Conservation (phyloP, 1,140 invertebrate species). For the Galendromus occidentalis region DNA sequence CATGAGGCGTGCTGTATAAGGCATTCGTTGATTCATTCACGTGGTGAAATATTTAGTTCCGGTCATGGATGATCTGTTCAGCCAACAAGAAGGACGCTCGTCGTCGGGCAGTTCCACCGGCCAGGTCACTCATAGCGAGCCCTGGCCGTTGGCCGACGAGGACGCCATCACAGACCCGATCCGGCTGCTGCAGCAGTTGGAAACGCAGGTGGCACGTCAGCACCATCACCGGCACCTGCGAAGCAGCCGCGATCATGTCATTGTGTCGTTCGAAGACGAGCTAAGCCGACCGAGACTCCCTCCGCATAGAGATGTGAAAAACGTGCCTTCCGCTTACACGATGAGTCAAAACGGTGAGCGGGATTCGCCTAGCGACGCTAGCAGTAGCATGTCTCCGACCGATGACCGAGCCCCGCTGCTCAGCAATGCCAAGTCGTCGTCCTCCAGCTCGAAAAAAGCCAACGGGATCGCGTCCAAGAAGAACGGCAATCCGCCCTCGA, state of each 20-base stretch:
- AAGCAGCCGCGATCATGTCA: not conserved
- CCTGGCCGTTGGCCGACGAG: slow-evolving; percentile 9
- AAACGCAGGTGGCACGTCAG: not conserved
- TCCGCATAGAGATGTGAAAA: no score
- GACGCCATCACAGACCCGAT: slow-evolving; percentile 10
- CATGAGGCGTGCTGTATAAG: no score
- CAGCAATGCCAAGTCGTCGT: not conserved
- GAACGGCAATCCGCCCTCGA: not conserved
- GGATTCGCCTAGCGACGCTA: slow-evolving; percentile 3
- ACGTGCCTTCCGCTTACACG: no score
- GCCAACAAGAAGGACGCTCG: not conserved
- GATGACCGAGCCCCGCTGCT: not conserved
- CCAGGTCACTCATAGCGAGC: not conserved
- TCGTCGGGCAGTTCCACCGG: not conserved
- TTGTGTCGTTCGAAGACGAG: slow-evolving; percentile 6
- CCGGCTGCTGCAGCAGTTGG: slow-evolving; percentile 11
- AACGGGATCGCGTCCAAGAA: not conserved
- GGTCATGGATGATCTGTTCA: slow-evolving; percentile 11
- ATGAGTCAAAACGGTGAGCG: not conserved
- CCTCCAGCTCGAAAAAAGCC: not conserved
- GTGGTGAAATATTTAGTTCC: no score
- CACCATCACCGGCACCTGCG: not conserved
- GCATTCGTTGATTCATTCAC: no score
- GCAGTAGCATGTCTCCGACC: slow-evolving; percentile 3
- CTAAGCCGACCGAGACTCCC: no score